phyloP scores from a whole-genome alignment of 2,888 invertebrate species.

The Chironomus tentans region DNA sequence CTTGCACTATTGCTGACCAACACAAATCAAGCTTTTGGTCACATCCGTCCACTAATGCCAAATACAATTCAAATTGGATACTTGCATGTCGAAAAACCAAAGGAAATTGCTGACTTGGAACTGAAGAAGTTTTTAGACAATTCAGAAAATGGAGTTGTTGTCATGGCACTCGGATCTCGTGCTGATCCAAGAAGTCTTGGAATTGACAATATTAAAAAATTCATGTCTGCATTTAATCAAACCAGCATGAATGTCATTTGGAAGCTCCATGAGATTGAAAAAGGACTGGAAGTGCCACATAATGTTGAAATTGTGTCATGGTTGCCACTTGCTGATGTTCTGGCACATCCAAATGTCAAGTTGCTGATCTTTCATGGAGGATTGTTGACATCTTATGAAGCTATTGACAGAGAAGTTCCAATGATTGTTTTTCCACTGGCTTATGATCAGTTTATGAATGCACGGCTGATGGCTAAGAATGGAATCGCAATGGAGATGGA shows the following conservation, averaged over 20 bases:
- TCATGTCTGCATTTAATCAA: not conserved
- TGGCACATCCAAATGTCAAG: conserved; percentile 42
- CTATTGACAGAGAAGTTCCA: conserved; percentile 41
- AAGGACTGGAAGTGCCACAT: conserved; percentile 30
- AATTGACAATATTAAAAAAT: not conserved
- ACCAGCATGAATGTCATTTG: conserved; percentile 34
- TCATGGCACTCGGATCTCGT: conserved; percentile 21
- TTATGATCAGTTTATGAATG: not conserved
- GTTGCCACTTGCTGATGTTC: conserved; percentile 36
- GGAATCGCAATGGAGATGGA: not conserved
- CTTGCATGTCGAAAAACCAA: conserved; percentile 1
- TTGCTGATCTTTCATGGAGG: conserved; percentile 45
- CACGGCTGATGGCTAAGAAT: not conserved
- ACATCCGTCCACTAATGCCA: conserved; percentile 11
- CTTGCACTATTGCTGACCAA: not conserved
- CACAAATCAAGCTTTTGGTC: conserved; percentile 4
- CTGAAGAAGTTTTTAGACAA: conserved; percentile 10
- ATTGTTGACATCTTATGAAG: conserved; percentile 43
- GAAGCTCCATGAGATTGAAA: conserved; percentile 38
- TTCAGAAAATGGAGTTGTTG: conserved; percentile 16
- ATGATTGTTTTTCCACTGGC: conserved; percentile 11
- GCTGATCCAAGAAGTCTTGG: not conserved
- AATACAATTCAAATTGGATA: conserved; percentile 19
- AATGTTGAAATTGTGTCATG: conserved; percentile 39
- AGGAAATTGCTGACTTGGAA: conserved; percentile 1